Evolutionary conservation across 2,888 invertebrate species (phyloP), one percentile per base, ranked within the genome.

Genomic region (Marasmarcha lunaedactyla): DNA sequence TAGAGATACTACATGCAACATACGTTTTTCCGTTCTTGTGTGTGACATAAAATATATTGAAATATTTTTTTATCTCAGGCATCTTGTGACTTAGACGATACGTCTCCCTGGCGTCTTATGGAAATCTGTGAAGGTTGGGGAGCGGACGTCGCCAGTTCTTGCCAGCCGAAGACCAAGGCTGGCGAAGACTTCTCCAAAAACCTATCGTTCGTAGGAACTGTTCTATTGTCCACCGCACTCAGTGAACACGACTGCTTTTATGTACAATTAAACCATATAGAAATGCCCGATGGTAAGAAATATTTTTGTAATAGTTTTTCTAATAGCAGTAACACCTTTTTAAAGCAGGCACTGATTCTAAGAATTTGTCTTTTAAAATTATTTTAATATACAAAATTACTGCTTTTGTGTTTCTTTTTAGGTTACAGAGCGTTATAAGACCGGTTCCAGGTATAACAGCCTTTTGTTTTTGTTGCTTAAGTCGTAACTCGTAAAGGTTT

Each of bases 61-160:
- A n/a, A n/a, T n/a, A n/a, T n/a, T n/a, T n/a, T n/a, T n/a, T n/a
- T n/a, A 20, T 30, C 55, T 12, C 47, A 84, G 83, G 66, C 69
- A 1, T 52, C 52, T 1, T 84, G 83, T 39, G 61, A 67, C 7
- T 54, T 78, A 0, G 61, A 74, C 13, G 53, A 57, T 6, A 47
- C 46, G 0, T 47, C 62, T 0, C 73, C 83, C 0, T 72, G 71
- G 71, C 59, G 65, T 0, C 52, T 81, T 2, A 73, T 77, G 73
- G 74, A 79, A 40, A 69, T 83, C 30, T 84, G 84, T 46, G 71
- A 74, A 10, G 70, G 72, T 14, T 78, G 78, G 79, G 47, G 62
- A 1, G 79, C 81, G 0, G 78, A 81, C 38, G 57, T 53, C 0
- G 53, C 79, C 0, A 47, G 42, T 1, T 56, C 65, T 1, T 84